phyloP scores from a whole-genome alignment of 2,888 invertebrate genomes.

The Callinectes sapidus region DNA sequence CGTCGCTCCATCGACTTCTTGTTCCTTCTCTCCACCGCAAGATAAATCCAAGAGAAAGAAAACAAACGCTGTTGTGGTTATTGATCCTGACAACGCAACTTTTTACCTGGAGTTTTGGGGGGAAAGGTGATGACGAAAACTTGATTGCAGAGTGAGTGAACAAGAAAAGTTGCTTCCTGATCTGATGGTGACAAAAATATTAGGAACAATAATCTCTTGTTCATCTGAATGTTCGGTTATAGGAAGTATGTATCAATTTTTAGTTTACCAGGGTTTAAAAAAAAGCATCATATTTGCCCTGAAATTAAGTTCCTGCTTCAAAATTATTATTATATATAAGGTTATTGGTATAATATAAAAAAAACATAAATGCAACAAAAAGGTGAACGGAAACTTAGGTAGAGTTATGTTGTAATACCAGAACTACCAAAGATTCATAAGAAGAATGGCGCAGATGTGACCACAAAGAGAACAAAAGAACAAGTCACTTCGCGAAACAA shows the following conservation, averaged over 20 bases:
- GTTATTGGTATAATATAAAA: too few species aligned
- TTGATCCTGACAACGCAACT: background rate
- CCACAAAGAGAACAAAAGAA: background rate
- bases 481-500: background rate
- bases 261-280: too few species aligned
- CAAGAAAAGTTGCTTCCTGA: too few species aligned
- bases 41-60: background rate
- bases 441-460: background rate
- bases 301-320: background rate
- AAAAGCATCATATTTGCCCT: background rate
- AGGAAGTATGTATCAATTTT: background rate
- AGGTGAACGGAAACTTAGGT: too few species aligned
- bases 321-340: too few species aligned
- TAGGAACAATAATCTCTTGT: too few species aligned
- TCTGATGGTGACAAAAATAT: too few species aligned
- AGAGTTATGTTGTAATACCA: background rate
- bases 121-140: background rate
- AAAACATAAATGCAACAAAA: too few species aligned
- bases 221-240: background rate
- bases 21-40: background rate
- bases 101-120: background rate
- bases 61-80: background rate
- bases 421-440: background rate
- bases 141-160: background rate
- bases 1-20: background rate